A percentile compares a stretch with the other conserved stretches of the same genome.
Evolutionary conservation across 2,797 vertebrate species (phyloP).

Genomic region (Schizothorax lantsangensis): DNA sequence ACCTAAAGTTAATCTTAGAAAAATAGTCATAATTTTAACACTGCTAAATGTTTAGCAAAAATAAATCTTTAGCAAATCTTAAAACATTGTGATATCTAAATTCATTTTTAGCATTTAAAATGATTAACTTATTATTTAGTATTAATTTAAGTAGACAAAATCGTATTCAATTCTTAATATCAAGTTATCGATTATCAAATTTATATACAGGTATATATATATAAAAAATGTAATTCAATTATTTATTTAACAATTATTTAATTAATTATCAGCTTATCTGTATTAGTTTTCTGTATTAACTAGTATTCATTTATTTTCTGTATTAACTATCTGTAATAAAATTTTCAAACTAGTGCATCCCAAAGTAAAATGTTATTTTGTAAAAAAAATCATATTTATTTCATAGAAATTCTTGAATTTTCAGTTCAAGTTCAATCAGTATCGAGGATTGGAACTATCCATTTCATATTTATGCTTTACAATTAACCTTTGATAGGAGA

Average conservation of each 20-base stretch:
- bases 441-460: not conserved
- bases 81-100: not conserved
- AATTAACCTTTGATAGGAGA: not conserved
- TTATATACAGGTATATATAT: too few relatives aligned
- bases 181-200: not conserved
- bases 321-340: too few relatives aligned
- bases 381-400: too few relatives aligned
- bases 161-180: not conserved
- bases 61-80: constrained; percentile 2
- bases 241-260: not conserved
- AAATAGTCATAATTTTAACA: not conserved
- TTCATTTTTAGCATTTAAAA: not conserved
- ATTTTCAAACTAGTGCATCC: not conserved
- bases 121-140: not conserved
- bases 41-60: not conserved
- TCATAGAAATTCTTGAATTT: too few relatives aligned
- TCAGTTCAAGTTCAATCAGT: not conserved
- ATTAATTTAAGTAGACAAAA: not conserved
- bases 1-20: not conserved
- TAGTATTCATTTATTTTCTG: too few relatives aligned
- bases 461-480: not conserved
- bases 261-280: not conserved
- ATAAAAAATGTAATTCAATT: not conserved
- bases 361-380: not conserved
- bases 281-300: not conserved